phyloP scores from a whole-genome alignment of 2,888 invertebrate species.

The Cepaea hortensis region DNA sequence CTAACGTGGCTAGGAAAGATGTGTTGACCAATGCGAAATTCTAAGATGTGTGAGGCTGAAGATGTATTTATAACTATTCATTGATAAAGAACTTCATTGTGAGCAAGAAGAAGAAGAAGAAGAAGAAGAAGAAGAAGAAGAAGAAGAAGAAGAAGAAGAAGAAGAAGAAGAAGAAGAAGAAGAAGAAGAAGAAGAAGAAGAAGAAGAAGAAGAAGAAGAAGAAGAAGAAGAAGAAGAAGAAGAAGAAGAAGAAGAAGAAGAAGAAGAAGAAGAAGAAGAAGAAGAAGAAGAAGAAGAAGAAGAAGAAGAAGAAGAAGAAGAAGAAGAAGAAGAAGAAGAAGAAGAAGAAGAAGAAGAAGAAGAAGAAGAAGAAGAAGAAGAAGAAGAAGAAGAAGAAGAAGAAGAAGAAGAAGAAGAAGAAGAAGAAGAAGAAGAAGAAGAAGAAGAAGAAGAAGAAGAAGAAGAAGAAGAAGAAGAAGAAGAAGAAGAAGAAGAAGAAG shows the following conservation, averaged over 20 bases:
- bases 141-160: background rate
- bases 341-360: background rate
- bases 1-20: too few species aligned
- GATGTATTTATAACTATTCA: background rate
- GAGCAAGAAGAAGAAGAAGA: background rate
- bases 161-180: too few species aligned
- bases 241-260: slow-evolving; percentile 2
- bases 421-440: slow-evolving; percentile 14
- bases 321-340: background rate
- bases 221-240: background rate
- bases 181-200: background rate
- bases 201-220: background rate
- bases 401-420: background rate
- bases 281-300: slow-evolving; percentile 10
- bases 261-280: slow-evolving; percentile 13
- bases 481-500: slow-evolving; percentile 27
- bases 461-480: background rate
- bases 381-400: background rate
- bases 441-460: slow-evolving; percentile 12
- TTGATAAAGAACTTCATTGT: background rate
- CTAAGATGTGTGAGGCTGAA: background rate
- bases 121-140: slow-evolving; percentile 2
- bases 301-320: background rate
- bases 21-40: too few species aligned
- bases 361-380: background rate